Percentiles rank a stretch among this genome's conserved stretches.
Evolutionary conservation across 2,113 vertebrate species (phyloP).

Genomic region (Cyanocitta stelleri): DNA sequence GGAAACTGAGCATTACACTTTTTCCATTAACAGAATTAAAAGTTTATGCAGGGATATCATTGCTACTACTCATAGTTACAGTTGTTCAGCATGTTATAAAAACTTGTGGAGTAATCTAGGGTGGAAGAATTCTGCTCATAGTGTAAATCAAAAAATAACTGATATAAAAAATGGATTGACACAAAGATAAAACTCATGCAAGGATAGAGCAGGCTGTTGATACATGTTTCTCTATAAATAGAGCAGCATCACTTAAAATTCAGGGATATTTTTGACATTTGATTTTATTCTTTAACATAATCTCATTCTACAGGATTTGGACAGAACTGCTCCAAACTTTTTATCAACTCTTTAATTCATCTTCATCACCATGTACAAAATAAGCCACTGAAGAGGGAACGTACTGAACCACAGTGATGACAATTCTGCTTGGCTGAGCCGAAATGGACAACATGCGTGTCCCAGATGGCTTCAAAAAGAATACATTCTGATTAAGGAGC

Average conservation of each 20-base stretch:
- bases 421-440: conserved; percentile 26
- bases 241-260: not conserved
- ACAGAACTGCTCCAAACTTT: not conserved
- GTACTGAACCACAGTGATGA: not conserved
- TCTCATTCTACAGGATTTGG: not conserved
- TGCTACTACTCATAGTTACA: not conserved
- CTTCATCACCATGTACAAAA: not conserved
- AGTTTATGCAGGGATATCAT: not conserved
- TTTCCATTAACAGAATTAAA: not conserved
- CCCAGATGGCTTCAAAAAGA: conserved; percentile 65
- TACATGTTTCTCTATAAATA: not conserved
- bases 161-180: not conserved
- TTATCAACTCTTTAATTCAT: not conserved
- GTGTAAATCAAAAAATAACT: not conserved
- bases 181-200: not conserved
- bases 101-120: not conserved
- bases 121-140: not conserved
- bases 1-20: not conserved
- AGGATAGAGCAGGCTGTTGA: not conserved
- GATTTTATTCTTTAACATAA: not conserved
- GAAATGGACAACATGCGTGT: conserved; percentile 46
- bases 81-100: not conserved
- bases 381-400: conserved; percentile 26
- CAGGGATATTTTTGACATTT: not conserved
- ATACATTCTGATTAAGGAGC: conserved; percentile 53